Percentiles rank a stretch among this genome's conserved stretches.
Evolutionary conservation across 2,888 invertebrate genomes (phyloP).

Genomic region (Ametastegia equiseti): DNA sequence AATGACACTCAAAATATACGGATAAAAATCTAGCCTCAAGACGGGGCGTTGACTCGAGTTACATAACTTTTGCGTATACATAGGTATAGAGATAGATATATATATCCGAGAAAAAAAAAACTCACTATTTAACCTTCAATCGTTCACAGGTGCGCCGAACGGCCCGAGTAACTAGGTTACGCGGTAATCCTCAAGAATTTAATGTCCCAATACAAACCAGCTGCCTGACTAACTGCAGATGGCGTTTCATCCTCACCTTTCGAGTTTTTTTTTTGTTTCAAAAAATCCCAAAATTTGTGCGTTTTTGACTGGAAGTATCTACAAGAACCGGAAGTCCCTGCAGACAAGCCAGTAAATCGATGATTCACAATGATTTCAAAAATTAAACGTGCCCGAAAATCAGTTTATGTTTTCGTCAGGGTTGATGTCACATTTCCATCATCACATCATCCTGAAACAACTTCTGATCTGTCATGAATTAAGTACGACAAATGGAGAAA

Average conservation of each 20-base stretch:
- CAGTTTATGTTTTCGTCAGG: no score
- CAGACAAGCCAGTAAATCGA: neutral
- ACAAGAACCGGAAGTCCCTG: conserved; percentile 9
- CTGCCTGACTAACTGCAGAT: neutral
- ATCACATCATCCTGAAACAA: no score
- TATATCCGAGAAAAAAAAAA: neutral
- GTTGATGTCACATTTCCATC: no score
- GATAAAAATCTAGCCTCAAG: conserved; percentile 13
- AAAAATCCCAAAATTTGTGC: neutral
- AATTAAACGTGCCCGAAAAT: no score
- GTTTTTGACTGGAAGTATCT: neutral
- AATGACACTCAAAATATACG: conserved; percentile 13
- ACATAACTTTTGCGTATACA: conserved; percentile 30
- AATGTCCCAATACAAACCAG: conserved; percentile 30
- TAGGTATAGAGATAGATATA: neutral
- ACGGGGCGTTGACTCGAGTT: conserved; percentile 41
- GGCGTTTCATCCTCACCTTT: neutral
- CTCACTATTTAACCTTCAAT: conserved; percentile 22
- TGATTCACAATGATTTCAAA: neutral
- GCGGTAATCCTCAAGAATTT: conserved; percentile 42
- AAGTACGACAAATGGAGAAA: no score
- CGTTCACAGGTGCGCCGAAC: conserved; percentile 22
- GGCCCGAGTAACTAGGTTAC: conserved; percentile 33
- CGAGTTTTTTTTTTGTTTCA: neutral
- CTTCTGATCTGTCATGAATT: no score